phyloP scores from a whole-genome alignment of 2,888 invertebrate genomes.

The Gnatocerus cornutus region DNA sequence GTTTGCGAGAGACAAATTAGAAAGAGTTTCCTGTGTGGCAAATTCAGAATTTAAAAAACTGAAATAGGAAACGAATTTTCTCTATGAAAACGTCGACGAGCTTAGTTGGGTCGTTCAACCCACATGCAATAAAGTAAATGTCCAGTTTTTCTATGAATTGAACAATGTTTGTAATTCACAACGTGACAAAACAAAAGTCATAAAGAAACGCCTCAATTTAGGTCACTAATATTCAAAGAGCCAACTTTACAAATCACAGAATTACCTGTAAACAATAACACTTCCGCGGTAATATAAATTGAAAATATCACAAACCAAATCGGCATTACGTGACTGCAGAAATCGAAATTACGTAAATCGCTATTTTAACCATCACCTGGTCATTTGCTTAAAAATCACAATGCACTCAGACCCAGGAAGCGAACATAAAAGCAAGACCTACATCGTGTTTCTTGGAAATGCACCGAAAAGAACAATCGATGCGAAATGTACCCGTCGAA shows the following conservation, averaged over 20 bases:
- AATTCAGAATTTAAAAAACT: constrained; percentile 39
- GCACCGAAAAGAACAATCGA: constrained; percentile 32
- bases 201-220: neutral
- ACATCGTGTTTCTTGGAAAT: constrained; percentile 23
- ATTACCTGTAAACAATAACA: constrained; percentile 33
- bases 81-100: constrained; percentile 57
- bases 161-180: neutral
- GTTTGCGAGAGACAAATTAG: constrained; percentile 53
- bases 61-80: constrained; percentile 36
- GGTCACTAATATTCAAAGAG: neutral
- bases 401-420: constrained; percentile 1
- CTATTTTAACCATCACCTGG: neutral
- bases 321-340: constrained; percentile 15
- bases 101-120: constrained; percentile 58
- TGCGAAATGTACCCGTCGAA: constrained; percentile 41
- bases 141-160: neutral
- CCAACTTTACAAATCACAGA: constrained; percentile 23
- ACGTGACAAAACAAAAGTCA: neutral
- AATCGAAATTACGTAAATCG: neutral
- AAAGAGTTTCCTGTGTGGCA: constrained; percentile 51
- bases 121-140: constrained; percentile 32
- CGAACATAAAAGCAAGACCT: constrained; percentile 10
- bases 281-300: constrained; percentile 13
- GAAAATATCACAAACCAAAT: constrained; percentile 4
- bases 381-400: neutral